Percentiles rank a stretch among this genome's conserved stretches.
Evolutionary conservation across 2,888 invertebrate species (phyloP).

Genomic region (Apomyelois bistriatella): DNA sequence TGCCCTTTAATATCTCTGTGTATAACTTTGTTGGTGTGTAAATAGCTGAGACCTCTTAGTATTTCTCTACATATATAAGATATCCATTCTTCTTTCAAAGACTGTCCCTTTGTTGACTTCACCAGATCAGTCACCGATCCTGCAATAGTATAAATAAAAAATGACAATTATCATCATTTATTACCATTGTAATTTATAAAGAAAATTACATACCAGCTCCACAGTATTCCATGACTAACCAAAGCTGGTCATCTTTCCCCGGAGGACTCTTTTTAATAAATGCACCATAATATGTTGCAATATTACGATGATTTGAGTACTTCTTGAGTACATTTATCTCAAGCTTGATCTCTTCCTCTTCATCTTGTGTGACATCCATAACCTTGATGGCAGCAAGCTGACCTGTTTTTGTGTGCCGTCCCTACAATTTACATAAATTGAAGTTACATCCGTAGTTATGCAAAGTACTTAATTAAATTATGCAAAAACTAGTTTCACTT

Average conservation of each 20-base stretch:
- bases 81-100: constrained; percentile 99
- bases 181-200: neutral
- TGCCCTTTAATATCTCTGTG: constrained; percentile 99
- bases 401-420: constrained; percentile 99
- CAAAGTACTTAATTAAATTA: constrained; percentile 3
- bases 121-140: constrained; percentile 99
- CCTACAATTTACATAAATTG: constrained; percentile 77
- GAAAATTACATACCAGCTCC: constrained; percentile 86
- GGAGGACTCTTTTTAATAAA: constrained; percentile 99
- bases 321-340: constrained; percentile 99
- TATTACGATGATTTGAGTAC: constrained; percentile 99
- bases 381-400: constrained; percentile 99
- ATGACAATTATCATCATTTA: neutral
- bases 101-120: constrained; percentile 99
- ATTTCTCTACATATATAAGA: constrained; percentile 99
- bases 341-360: constrained; percentile 99
- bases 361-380: constrained; percentile 99
- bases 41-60: constrained; percentile 95
- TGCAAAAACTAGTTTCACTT: constrained; percentile 11
- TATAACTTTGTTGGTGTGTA: constrained; percentile 99
- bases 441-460: neutral
- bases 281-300: constrained; percentile 99
- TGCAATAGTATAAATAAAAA: constrained; percentile 34
- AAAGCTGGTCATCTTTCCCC: constrained; percentile 99
- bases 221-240: constrained; percentile 99